Percentiles rank a stretch among this genome's conserved stretches.
These are phyloP conservation scores for Oreohelix idahoensis DNA, from an alignment of 1,140 invertebrate species.

Conservation along the genomic window DNA sequence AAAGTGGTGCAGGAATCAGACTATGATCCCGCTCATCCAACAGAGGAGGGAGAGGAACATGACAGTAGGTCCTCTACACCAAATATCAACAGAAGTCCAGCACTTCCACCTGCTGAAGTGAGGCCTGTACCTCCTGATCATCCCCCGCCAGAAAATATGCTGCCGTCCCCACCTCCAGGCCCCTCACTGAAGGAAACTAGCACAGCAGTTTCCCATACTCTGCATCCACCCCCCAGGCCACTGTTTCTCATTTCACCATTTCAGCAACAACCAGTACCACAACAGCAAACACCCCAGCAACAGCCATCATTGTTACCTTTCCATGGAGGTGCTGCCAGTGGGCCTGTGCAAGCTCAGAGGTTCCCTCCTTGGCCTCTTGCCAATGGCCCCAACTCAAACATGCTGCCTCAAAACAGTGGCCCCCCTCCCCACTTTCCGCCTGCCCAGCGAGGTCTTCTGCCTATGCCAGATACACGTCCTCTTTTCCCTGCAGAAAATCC, in stretches of 20 bases:
- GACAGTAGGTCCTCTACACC: neutral
- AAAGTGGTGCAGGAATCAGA: constrained; percentile 24
- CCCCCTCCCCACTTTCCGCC: neutral
- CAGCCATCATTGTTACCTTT: constrained; percentile 13
- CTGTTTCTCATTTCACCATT: neutral
- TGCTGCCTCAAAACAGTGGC: constrained; percentile 21
- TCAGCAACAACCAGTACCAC: constrained; percentile 1
- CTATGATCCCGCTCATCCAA: constrained; percentile 40
- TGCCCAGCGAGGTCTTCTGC: neutral
- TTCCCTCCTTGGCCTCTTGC: constrained; percentile 28
- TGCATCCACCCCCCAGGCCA: neutral
- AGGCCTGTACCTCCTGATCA: constrained; percentile 37
- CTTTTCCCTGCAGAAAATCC: constrained; percentile 7
- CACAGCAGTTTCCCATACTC: neutral
- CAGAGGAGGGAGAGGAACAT: constrained; percentile 33
- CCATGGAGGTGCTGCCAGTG: neutral
- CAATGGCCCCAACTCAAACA: constrained; percentile 15
- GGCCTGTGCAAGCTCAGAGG: constrained; percentile 7
- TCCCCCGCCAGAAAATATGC: constrained; percentile 28
- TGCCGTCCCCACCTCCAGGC: constrained; percentile 25
- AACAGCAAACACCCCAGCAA: constrained; percentile 25
- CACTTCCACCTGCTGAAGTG: neutral
- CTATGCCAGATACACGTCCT: constrained; percentile 13
- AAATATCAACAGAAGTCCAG: neutral
- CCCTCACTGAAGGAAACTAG: neutral